Evolutionary conservation across 2,888 invertebrate species (phyloP).

Genomic region (Brachycybe producta): DNA sequence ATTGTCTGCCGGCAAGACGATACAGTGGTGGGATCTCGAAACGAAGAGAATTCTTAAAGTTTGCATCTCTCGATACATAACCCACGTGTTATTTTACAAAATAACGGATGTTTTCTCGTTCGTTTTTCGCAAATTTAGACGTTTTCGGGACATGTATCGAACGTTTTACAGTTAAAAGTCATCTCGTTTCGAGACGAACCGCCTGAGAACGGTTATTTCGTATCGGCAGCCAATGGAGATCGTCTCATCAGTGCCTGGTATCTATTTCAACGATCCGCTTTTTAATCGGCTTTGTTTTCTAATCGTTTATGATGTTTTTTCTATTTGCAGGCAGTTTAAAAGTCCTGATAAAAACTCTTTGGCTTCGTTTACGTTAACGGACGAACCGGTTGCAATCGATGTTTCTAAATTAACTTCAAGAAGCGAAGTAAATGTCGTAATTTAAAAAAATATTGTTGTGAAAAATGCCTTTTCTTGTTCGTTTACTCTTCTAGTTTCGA

Average conservation of each 20-base stretch:
- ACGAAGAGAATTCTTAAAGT: constrained; percentile 41
- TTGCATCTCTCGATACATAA: too few relatives aligned
- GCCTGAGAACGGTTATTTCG: constrained; percentile 25
- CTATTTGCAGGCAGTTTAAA: constrained; percentile 20
- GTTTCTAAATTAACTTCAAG: constrained; percentile 21
- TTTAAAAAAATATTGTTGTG: too few relatives aligned
- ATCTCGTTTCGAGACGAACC: constrained; percentile 17
- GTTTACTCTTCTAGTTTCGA: too few relatives aligned
- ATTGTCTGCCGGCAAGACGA: constrained; percentile 35
- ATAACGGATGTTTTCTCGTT: not conserved
- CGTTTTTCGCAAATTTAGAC: constrained; percentile 32
- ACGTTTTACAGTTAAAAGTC: constrained; percentile 33
- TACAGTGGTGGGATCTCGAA: constrained; percentile 50
- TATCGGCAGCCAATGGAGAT: constrained; percentile 29
- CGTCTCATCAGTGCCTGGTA: constrained; percentile 31
- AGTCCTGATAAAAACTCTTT: constrained; percentile 25
- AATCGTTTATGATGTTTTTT: not conserved
- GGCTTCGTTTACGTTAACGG: constrained; percentile 26
- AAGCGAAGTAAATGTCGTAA: constrained; percentile 20
- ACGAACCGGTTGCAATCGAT: constrained; percentile 24
- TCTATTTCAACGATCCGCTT: constrained; percentile 12
- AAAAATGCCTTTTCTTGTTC: too few relatives aligned
- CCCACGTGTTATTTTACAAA: too few relatives aligned
- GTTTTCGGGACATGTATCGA: constrained; percentile 50
- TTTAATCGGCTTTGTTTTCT: not conserved